phyloP scores from a whole-genome alignment of 2,888 invertebrate genomes.

The Synergus itoensis region DNA sequence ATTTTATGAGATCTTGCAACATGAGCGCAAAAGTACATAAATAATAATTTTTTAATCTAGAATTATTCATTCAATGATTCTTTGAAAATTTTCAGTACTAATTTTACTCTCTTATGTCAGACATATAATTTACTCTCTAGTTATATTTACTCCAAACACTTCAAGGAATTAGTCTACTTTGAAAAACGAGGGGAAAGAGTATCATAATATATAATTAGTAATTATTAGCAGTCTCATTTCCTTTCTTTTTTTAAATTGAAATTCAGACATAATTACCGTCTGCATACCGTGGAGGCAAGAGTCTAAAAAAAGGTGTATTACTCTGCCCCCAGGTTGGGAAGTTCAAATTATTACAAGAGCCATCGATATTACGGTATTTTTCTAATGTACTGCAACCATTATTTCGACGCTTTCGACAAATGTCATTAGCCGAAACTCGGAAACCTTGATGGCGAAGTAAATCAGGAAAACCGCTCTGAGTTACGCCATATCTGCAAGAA shows the following conservation, averaged over 20 bases:
- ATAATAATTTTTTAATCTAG: too few relatives aligned
- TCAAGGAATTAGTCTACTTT: too few relatives aligned
- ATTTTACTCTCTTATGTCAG: not conserved
- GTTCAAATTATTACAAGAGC: slow-evolving; percentile 73
- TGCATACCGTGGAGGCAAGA: slow-evolving; percentile 73
- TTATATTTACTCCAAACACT: too few relatives aligned
- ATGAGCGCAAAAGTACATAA: not conserved
- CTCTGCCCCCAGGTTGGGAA: slow-evolving; percentile 71
- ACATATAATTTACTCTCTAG: not conserved
- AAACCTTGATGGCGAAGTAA: slow-evolving; percentile 74
- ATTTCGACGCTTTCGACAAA: slow-evolving; percentile 53
- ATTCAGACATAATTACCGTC: slow-evolving; percentile 70
- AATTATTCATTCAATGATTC: too few relatives aligned
- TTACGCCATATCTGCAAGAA: slow-evolving; percentile 58
- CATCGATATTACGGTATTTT: slow-evolving; percentile 70
- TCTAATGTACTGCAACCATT: slow-evolving; percentile 49
- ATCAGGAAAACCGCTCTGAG: slow-evolving; percentile 74
- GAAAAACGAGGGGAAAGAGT: too few relatives aligned
- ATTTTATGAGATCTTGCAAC: not conserved
- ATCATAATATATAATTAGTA: not conserved
- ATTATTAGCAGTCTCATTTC: not conserved
- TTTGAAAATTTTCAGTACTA: too few relatives aligned
- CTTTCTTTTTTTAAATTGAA: not conserved
- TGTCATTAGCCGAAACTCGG: slow-evolving; percentile 65
- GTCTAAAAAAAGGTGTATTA: slow-evolving; percentile 67